Conservation (phyloP, 2,113 vertebrate species). For the cat (Felis catus) region F.catus_Fca126_mat1.0 CM031413.1:137455001-137455500, state of each 20-base stretch:
- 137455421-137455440: not conserved
- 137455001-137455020: not conserved
- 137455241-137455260: not conserved
- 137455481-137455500: not conserved
- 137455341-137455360: not conserved
- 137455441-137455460: constrained; percentile 16
- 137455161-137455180: not conserved
- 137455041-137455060: not conserved
- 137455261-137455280: not conserved
- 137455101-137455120: constrained; percentile 6
- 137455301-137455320: not conserved
- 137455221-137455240: not conserved
- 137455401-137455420: not conserved
- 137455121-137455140: not conserved
- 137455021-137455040: not conserved
- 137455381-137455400: not conserved
- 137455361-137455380: not conserved
- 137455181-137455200: not conserved
- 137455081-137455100: not conserved
- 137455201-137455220: not conserved
- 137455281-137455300: not conserved
- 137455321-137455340: not conserved
- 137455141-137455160: not conserved
- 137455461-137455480: not conserved
- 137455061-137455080: not conserved